Evolutionary conservation across 37 sponge, comb jelly and placozoan species (phyloP), one percentile per base, ranked within the genome.

Genomic region (Geodia barretti): DNA sequence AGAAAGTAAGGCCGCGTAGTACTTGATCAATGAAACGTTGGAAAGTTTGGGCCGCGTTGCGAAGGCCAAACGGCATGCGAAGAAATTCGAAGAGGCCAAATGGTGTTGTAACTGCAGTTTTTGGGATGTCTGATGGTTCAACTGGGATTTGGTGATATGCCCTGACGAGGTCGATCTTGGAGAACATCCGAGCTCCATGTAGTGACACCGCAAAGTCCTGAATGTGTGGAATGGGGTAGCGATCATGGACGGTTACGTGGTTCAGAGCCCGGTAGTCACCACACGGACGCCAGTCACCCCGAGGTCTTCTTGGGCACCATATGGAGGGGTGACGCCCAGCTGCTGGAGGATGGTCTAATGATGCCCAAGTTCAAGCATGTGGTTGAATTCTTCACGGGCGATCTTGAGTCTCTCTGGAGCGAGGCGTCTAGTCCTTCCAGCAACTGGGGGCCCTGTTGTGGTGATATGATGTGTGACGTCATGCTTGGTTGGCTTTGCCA

Each of bases 201-300:
- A 84, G 80, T 33, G 74, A 59, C 29, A 60, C 61, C 11, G 90
- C 41, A 47, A 90, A 90, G 62, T 90, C 81, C 54, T 81, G 87
- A 24, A 90, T 77, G 60, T 90, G 91, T 0, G 91, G 87, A 35
- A 90, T 63, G 9, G 87, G 91, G 41, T 90, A 90, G 11, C 86
- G 39, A 40, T 90, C 92, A 8, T 83, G 80, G 8, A 61, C 60
- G 31, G 92, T 84, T 37, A 39, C 37, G 32, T 39, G 60, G 85
- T 92, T 92, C 34, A 92, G 81, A 23, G 92, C 84, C 1, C 80
- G 83, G 70, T 87, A 91, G 79, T 87, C 92, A 30, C 84, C 92
- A 83, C 92, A 87, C 3, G 84, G 92, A 23, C 88, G 73, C 92
- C 92, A 87, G 41, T 91, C 78, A 64, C 79, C 80, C 41, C 28